phyloP scores from a whole-genome alignment of 2,113 vertebrate species.

The Vulpes ferrilata region DNA sequence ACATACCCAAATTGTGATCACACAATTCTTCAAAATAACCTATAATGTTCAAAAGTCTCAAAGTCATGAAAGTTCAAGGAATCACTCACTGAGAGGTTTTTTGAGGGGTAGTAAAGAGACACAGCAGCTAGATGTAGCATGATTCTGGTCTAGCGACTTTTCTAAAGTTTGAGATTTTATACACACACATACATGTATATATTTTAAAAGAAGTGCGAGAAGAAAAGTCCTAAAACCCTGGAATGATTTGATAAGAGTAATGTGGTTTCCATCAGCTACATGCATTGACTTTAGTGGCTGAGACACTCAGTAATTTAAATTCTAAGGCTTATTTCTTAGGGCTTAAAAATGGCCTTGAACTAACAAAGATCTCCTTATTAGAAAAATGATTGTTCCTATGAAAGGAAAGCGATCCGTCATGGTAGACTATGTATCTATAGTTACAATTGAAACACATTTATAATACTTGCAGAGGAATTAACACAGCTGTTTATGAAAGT shows the following conservation, averaged over 20 bases:
- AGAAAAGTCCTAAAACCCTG: not conserved
- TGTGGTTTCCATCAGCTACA: not conserved
- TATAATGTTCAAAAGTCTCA: not conserved
- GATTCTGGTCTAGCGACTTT: not conserved
- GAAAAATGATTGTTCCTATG: not conserved
- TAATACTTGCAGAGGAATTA: slow-evolving; percentile 4
- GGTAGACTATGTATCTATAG: not conserved
- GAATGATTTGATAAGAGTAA: not conserved
- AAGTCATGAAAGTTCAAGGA: not conserved
- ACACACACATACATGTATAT: not conserved
- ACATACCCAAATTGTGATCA: not conserved
- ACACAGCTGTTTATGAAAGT: not conserved
- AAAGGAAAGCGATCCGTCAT: not conserved
- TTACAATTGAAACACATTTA: slow-evolving; percentile 44
- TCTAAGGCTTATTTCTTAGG: not conserved
- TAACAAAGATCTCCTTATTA: not conserved
- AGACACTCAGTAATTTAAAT: slow-evolving; percentile 2
- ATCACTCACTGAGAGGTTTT: not conserved
- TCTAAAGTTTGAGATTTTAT: not conserved
- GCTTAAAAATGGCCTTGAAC: slow-evolving; percentile 4
- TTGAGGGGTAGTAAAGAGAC: not conserved
- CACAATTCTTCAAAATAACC: not conserved
- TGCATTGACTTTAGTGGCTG: not conserved
- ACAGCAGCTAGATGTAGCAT: not conserved
- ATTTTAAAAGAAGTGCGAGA: not conserved